Evolutionary conservation across 2,888 invertebrate genomes (phyloP), one percentile per base, ranked within the genome.

Genomic region (Campopleginae sp.): DNA sequence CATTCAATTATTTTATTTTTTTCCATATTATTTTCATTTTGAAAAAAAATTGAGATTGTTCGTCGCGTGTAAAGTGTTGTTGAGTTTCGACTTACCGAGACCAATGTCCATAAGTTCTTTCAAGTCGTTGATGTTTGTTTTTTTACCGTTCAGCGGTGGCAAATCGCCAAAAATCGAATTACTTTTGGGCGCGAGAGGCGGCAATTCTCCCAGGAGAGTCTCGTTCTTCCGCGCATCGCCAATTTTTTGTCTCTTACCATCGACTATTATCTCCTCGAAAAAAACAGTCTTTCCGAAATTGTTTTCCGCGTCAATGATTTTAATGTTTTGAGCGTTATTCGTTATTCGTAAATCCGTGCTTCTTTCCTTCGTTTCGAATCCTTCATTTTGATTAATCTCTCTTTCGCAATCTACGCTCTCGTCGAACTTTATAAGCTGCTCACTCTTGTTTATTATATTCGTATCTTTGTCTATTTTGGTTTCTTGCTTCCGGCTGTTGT

Each of bases 241-340:
- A 63, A 93, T 89, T 80, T 91, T 92, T 83, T 93, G 92, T 80
- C 89, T 92, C 84, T 91, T 91, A 33, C 93, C 93, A 75, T 91
- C 93, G 74, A 91, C 90, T 79, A 93, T 93, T 80, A 93, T 92
- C 88, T 93, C 92, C 80, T 93, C 93, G 80, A 93, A 93, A 85
- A 90, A 93, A 71, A 93, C 89, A 46, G 91, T 91, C 86, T 91
- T 93, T 6, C 91, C 91, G 78, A 90, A 90, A 89, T 90, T 92
- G 86, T 91, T 92, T 38, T 90, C 89, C 76, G 87, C 86, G 72
- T 89, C 90, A 80, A 86, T 87, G 77, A 88, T 85, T 61, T 90
- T 91, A 63, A 87, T 91, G 88, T 91, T 92, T 89, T 92, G 92
- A 88, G 91, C 89, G 89, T 92, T 93, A 87, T 93, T 92, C 65